Conservation (phyloP, 2,888 invertebrate genomes). For the Thereva nobilitata region DNA sequence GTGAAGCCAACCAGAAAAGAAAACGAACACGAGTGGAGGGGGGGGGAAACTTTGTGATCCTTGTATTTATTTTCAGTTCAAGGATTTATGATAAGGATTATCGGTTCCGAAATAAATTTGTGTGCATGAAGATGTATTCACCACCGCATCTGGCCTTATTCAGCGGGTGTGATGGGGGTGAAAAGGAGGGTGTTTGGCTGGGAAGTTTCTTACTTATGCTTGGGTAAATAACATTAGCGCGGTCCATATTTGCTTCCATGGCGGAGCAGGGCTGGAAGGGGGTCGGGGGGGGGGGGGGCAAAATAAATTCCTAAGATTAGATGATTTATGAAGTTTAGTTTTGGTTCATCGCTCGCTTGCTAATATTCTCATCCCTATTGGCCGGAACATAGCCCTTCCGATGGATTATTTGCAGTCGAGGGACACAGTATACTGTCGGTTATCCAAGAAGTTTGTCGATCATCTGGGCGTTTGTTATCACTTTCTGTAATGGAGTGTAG, state of each 20-base stretch:
- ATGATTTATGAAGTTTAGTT: conserved; percentile 35
- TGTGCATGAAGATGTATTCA: conserved; percentile 16
- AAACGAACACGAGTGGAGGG: conserved; percentile 1
- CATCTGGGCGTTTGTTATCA: conserved; percentile 25
- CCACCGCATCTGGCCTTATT: too few species aligned
- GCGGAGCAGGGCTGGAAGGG: background rate
- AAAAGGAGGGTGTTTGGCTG: conserved; percentile 9
- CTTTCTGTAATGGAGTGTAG: conserved; percentile 24
- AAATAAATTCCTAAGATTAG: conserved; percentile 37
- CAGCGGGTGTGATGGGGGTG: conserved; percentile 14
- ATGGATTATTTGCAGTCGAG: conserved; percentile 10
- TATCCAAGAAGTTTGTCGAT: conserved; percentile 25
- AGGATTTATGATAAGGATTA: conserved; percentile 35
- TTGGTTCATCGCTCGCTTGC: conserved; percentile 33
- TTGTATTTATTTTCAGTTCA: conserved; percentile 32
- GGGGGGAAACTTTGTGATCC: conserved; percentile 11
- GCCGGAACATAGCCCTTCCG: conserved; percentile 1
- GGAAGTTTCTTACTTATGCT: conserved; percentile 17
- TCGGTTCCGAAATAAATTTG: conserved; percentile 32
- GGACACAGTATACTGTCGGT: conserved; percentile 11
- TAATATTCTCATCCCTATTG: conserved; percentile 1
- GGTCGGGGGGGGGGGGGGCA: background rate
- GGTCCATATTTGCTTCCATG: conserved; percentile 17
- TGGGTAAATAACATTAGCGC: conserved; percentile 25
- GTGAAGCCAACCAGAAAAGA: conserved; percentile 28